Base-by-base conservation (phyloP, 2,888 invertebrate species). In the Leistus spinibarbis region DNA sequence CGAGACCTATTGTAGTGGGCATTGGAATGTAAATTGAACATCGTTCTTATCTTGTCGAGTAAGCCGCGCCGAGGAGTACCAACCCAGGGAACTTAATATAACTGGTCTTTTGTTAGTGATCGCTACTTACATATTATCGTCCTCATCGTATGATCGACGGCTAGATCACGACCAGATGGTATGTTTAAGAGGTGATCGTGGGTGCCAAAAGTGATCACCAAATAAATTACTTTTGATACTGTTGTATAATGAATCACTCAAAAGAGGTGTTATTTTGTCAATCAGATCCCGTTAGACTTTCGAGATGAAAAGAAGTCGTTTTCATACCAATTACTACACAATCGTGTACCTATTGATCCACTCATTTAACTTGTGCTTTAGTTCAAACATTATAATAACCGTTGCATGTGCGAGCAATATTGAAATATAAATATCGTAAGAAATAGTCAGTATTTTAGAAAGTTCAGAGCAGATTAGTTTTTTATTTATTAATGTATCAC, bases 11-110 rank as follows among this genome's bases (percentile, higher is more conserved):
- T 82, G 83, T 84, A 79, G 81, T 80, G 80, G 80, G 81, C 67
- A 81, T 82, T 81, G 83, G 85, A 85, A 85, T 85, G 84, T 84
- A 84, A 85, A 85, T 84, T 84, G 84, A 84, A 85, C 83, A 81
- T 73, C 73, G 81, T 82, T 83, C 83, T 84, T 84, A 84, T 84
- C 84, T 84, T 80, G 79, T 81, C 80, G 80, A 81, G 40, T 10
- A 13, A 40, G 40, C 40, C 40, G 40, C 40, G 40, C 40, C 7
- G 40, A 40, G 40, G 40, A 40, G 40, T 40, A 40, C 40, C 40
- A 40, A 40, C 83, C 60, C 60, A 22, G 19, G 24, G 72, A 71
- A 71, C 71, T 66, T 72, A 65, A 72, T 72, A 72, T 72, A 72
- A 66, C 72, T 72, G 72, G 72, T 65, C 72, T 40, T 72, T 72